Base-by-base conservation (phyloP, 2,888 invertebrate species). In the Drosophila differens region DNA sequence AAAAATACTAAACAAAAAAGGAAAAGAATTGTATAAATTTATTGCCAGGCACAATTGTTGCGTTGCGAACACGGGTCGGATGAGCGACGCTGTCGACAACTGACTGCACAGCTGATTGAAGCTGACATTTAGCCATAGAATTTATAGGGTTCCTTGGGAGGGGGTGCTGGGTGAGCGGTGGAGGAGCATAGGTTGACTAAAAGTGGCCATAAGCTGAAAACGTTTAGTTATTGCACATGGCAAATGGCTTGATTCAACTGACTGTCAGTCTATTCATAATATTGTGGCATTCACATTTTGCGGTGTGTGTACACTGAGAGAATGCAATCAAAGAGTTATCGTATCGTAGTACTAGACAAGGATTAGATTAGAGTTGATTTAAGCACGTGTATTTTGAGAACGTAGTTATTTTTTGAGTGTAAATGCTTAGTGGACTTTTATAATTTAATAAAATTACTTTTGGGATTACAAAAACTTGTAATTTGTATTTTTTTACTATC, bases 81-180 rank as follows among this genome's bases (percentile, higher is more conserved):
- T 86, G 82, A 75, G 82, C 60, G 65, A 74, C 41, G 60, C 52
- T 69, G 69, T 64, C 49, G 74, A 79, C 72, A 76, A 54, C 74
- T 76, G 82, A 82, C 75, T 75, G 78, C 78, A 62, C 82, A 72
- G 74, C 70, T 85, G 85, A 85, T 85, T 87, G 85, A 78, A 85
- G 83, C 58, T 68, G 85, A 85, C 89, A 76, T 66, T 74, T 62
- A 63, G 71, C 71, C 22, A 25, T 25, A 32, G 41, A 37, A n/a
- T 25, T 33, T 30, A 39, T 22, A 2, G 39, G n/a, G 19, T 47
- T 25, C 4, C 3, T 25, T 10, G 35, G 22, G 6, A 22, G 1
- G 28, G 12, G 28, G 35, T 4, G 32, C 12, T 33, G 0, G 35
- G 5, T n/a, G 12, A 32, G n/a, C n/a, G 53, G 53, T 33, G 32